A percentile compares a stretch with the other conserved stretches of the same genome.
phyloP scores from a whole-genome alignment of 1,140 invertebrate genomes.

The Magallana gigas region DNA sequence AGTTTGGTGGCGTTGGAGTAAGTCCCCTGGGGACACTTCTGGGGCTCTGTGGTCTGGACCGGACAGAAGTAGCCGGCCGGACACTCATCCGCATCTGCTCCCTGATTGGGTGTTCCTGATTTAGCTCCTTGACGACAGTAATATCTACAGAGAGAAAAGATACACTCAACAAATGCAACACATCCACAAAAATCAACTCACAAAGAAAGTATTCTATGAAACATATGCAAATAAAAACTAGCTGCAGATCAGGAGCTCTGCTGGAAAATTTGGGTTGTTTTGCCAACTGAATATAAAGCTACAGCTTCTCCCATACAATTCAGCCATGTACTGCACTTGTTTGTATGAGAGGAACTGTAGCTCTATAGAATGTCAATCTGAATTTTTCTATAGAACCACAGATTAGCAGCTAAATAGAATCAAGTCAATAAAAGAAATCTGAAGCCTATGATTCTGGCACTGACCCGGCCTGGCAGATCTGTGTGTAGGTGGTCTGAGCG shows the following conservation, averaged over 20 bases:
- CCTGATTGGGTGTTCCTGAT: slow-evolving; percentile 72
- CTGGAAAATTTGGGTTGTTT: no score
- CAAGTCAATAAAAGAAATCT: no score
- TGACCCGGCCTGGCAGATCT: slow-evolving; percentile 73
- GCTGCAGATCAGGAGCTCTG: no score
- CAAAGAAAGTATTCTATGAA: no score
- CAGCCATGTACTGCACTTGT: no score
- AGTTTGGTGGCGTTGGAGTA: slow-evolving; percentile 69
- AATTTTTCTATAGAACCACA: no score
- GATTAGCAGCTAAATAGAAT: no score
- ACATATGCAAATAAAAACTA: no score
- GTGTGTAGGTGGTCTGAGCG: slow-evolving; percentile 70
- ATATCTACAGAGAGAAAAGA: slow-evolving; percentile 62
- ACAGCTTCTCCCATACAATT: no score
- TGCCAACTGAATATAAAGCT: no score
- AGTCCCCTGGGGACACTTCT: slow-evolving; percentile 74
- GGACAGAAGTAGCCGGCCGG: slow-evolving; percentile 74
- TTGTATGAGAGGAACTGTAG: no score
- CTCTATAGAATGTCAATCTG: no score
- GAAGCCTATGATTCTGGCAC: slow-evolving; percentile 6
- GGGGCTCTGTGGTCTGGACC: slow-evolving; percentile 66
- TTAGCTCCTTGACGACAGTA: slow-evolving; percentile 73
- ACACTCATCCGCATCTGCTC: slow-evolving; percentile 73
- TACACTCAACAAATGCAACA: neutral
- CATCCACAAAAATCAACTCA: neutral